These are phyloP conservation scores for zebrafish (Danio rerio) DNA, from an alignment of 2,113 vertebrate species.

Conservation along the genomic window GRCz12tu NC_133176.1:6400501-6401000, in stretches of 20 bases:
- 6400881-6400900: not conserved
- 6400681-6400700: not conserved
- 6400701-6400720: constrained; percentile 22
- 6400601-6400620: not conserved
- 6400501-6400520: too few relatives aligned
- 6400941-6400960: too few relatives aligned
- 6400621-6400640: not conserved
- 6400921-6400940: too few relatives aligned
- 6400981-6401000: too few relatives aligned
- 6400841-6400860: constrained; percentile 1
- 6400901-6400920: too few relatives aligned
- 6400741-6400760: constrained; percentile 45
- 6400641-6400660: not conserved
- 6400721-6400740: constrained; percentile 21
- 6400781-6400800: constrained; percentile 27
- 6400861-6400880: not conserved
- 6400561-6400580: too few relatives aligned
- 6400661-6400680: constrained; percentile 11
- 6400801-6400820: constrained; percentile 33
- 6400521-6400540: too few relatives aligned
- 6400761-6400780: constrained; percentile 23
- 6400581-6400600: not conserved
- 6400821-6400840: constrained; percentile 11
- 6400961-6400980: too few relatives aligned
- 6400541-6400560: too few relatives aligned